phyloP scores from a whole-genome alignment of 2,888 invertebrate species.

The Griposia aprilina region DNA sequence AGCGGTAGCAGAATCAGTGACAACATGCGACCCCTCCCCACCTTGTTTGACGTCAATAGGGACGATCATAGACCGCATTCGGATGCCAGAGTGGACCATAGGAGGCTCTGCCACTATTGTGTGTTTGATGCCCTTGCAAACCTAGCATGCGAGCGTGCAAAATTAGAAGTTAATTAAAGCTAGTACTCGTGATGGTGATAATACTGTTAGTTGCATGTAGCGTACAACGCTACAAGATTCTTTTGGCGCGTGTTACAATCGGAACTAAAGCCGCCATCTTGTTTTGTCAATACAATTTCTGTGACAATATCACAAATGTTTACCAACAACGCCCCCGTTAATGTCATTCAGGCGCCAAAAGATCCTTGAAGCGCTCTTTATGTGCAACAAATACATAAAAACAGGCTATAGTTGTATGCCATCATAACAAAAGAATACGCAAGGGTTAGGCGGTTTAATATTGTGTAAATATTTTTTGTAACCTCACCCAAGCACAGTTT shows the following conservation, averaged over 20 bases:
- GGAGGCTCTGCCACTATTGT: constrained; percentile 69
- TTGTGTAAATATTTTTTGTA: not conserved
- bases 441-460: no score
- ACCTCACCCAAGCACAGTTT: no score
- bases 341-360: not conserved
- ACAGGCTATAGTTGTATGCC: not conserved
- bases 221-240: not conserved
- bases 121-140: constrained; percentile 74
- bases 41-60: constrained; percentile 17
- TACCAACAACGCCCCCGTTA: not conserved
- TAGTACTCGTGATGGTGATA: not conserved
- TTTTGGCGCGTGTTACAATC: not conserved
- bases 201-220: not conserved
- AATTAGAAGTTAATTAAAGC: constrained; percentile 47
- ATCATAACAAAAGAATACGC: not conserved
- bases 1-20: constrained; percentile 2
- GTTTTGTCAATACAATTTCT: not conserved
- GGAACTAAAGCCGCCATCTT: not conserved
- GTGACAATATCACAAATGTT: not conserved
- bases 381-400: not conserved
- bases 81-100: constrained; percentile 71
- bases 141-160: constrained; percentile 81
- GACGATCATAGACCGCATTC: constrained; percentile 75
- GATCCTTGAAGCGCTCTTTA: not conserved
- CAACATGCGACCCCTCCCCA: not conserved